Base-by-base conservation (phyloP, 2,797 vertebrate species). In the Scolopax rusticola region DNA sequence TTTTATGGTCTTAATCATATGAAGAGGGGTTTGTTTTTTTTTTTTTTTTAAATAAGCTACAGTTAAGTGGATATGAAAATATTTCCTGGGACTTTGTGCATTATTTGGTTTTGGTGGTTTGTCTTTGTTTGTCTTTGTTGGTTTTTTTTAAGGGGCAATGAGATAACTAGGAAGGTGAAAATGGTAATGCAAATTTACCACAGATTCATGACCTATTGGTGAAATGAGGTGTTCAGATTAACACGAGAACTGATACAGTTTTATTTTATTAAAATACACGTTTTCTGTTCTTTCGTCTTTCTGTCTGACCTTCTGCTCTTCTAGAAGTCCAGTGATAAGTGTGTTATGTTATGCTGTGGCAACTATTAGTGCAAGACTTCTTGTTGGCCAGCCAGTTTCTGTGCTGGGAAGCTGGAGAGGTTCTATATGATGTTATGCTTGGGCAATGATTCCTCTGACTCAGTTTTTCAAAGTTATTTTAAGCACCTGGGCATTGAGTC, bases 381-480 rank as follows among this genome's bases (percentile, higher is more conserved):
- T 86, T 4, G 3, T 76, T 32, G 47, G 30, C 27, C 40, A 63
- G 48, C n/a, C 38, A 23, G 8, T 23, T 82, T 86, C 30, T 90
- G 24, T 84, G 40, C 65, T 65, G 40, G 43, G 38, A 80, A 80
- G 51, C 56, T 81, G 88, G 21, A 89, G 53, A 41, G 51, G 40
- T 43, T 76, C 51, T 89, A 1, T 64, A 25, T 67, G 91, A 57
- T 95, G 89, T 33, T 89, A 7, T 89, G 77, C 65, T 76, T 80
- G 76, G 33, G 53, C 90, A 87, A 85, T 87, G 83, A 78, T 92
- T 81, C 60, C 87, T 96, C 36, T 98, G 97, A 97, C 93, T 97
- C 93, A 96, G 13, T 96, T 96, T 96, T 98, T 95, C 96, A 64
- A 59, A 95, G 80, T 83, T 96, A 96, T 97, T 98, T 97, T 97